Evolutionary conservation across 2,797 vertebrate genomes (phyloP).

Genomic region (Gobionotothen gibberifrons): DNA sequence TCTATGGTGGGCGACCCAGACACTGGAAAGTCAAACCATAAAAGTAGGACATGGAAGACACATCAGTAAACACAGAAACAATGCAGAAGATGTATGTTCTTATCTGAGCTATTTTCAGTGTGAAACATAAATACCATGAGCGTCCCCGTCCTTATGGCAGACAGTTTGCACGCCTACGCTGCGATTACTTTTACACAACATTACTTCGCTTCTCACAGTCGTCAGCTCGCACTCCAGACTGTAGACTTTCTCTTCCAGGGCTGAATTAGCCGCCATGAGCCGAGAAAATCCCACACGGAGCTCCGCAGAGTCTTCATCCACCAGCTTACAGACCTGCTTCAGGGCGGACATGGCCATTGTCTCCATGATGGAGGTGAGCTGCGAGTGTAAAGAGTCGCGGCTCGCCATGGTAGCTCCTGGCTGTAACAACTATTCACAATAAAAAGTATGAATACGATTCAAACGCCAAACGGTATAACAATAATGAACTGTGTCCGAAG

Average conservation of each 20-base stretch:
- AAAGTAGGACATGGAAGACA: not conserved
- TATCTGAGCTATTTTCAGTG: not conserved
- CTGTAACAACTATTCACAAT: not conserved
- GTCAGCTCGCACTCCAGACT: constrained; percentile 71
- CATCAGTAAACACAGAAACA: not conserved
- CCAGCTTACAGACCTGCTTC: constrained; percentile 74
- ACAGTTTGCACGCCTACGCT: constrained; percentile 72
- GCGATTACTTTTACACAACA: constrained; percentile 54
- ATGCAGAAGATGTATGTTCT: not conserved
- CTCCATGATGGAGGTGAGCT: constrained; percentile 82
- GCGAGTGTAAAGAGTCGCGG: constrained; percentile 66
- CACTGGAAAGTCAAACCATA: constrained; percentile 34
- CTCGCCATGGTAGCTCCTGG: constrained; percentile 44
- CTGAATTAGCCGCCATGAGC: constrained; percentile 68
- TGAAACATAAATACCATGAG: constrained; percentile 33
- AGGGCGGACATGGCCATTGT: constrained; percentile 73
- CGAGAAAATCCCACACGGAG: constrained; percentile 72
- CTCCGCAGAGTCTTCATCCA: constrained; percentile 77
- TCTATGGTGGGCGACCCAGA: constrained; percentile 69
- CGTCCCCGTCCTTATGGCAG: constrained; percentile 33
- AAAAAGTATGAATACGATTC: too few relatives aligned
- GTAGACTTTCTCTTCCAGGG: constrained; percentile 68
- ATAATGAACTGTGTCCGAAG: not conserved
- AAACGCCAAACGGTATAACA: fast-evolving
- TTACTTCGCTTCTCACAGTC: constrained; percentile 38